A percentile compares a stretch with the other conserved stretches of the same genome.
phyloP scores from a whole-genome alignment of 2,113 vertebrate species.

The Siniperca chuatsi region DNA sequence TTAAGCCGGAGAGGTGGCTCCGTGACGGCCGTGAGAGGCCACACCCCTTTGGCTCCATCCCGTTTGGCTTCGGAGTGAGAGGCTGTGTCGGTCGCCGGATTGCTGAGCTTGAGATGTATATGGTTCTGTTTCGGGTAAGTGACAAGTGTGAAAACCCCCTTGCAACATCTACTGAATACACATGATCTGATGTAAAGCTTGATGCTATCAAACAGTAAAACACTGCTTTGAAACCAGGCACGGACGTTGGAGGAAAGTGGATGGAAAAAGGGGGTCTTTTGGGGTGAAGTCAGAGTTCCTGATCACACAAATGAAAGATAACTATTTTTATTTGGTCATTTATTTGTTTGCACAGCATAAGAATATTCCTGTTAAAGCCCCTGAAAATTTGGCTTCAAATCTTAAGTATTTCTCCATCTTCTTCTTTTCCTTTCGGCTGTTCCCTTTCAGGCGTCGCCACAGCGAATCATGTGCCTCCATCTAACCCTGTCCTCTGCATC shows the following conservation, averaged over 20 bases:
- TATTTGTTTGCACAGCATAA: neutral
- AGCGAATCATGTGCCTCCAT: too few relatives aligned
- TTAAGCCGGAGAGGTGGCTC: slow-evolving; percentile 85
- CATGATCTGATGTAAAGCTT: neutral
- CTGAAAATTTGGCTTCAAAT: neutral
- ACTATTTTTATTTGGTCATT: neutral
- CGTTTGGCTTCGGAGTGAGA: slow-evolving; percentile 86
- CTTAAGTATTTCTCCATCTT: neutral
- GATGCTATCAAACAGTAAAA: neutral
- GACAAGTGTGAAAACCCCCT: neutral
- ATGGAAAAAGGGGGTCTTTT: neutral
- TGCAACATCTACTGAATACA: neutral
- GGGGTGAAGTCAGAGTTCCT: neutral
- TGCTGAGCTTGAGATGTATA: slow-evolving; percentile 87
- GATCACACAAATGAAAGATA: neutral
- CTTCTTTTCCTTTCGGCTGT: too few relatives aligned
- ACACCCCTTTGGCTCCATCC: slow-evolving; percentile 82
- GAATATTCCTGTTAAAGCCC: neutral
- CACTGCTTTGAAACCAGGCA: neutral
- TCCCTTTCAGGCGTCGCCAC: too few relatives aligned
- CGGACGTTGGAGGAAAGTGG: too few relatives aligned
- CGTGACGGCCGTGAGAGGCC: slow-evolving; percentile 71
- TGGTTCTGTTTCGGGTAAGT: slow-evolving; percentile 80
- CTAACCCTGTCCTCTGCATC: too few relatives aligned
- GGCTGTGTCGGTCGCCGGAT: slow-evolving; percentile 84